Evolutionary conservation across 2,113 vertebrate genomes (phyloP).

Genomic region (Numenius arquata): DNA sequence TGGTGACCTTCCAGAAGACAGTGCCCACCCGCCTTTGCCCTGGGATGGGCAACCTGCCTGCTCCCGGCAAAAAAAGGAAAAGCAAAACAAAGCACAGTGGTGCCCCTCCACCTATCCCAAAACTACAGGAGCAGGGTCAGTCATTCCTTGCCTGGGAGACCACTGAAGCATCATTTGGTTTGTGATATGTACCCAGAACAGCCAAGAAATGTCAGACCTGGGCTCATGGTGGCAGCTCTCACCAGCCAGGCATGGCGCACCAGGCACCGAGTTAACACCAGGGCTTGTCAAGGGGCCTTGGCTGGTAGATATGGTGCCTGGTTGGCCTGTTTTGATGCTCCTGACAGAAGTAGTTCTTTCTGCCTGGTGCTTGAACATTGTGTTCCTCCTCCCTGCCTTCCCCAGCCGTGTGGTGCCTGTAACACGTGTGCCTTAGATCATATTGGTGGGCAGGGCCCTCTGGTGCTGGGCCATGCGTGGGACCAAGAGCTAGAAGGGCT

Average conservation of each 20-base stretch:
- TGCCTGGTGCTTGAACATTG: not conserved
- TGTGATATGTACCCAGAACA: not conserved
- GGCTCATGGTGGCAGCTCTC: not conserved
- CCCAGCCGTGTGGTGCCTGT: accelerated
- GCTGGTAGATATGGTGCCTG: not conserved
- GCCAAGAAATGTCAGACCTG: not conserved
- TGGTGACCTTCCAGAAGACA: conserved; percentile 50
- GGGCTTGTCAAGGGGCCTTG: not conserved
- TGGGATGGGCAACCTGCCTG: not conserved
- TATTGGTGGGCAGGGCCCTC: not conserved
- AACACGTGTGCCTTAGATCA: accelerated
- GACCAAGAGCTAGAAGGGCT: not conserved
- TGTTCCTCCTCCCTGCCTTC: not conserved
- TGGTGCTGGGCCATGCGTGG: accelerated
- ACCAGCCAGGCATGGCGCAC: not conserved
- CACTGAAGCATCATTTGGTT: not conserved
- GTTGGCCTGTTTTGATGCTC: not conserved
- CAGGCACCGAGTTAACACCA: not conserved
- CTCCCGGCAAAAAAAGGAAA: not conserved
- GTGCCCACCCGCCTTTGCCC: not conserved
- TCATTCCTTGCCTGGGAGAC: not conserved
- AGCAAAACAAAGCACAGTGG: not conserved
- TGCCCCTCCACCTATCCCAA: not conserved
- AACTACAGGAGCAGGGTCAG: accelerated
- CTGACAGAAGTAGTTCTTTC: not conserved